Evolutionary conservation across 2,888 invertebrate genomes (phyloP).

Genomic region (Corythucha ciliata): DNA sequence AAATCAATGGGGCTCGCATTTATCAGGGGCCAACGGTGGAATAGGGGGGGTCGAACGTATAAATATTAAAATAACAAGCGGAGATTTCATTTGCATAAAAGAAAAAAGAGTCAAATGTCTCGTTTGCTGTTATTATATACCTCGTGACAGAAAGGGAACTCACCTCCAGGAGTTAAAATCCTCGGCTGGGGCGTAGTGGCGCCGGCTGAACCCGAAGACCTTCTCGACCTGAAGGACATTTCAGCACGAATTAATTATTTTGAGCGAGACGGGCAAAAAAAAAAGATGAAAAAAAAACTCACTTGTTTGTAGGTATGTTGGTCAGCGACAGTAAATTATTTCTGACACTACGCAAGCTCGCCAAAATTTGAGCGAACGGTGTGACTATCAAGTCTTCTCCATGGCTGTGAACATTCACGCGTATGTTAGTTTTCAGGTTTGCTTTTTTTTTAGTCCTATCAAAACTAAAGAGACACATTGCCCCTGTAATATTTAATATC

Average conservation of each 20-base stretch:
- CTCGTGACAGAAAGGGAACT: too few species aligned
- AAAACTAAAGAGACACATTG: too few species aligned
- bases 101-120: too few species aligned
- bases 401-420: conserved; percentile 56
- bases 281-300: conserved; percentile 46
- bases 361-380: conserved; percentile 99
- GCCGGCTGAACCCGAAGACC: conserved; percentile 64
- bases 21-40: too few species aligned
- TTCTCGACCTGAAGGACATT: conserved; percentile 55
- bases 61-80: too few species aligned
- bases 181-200: conserved; percentile 63
- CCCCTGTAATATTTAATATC: too few species aligned
- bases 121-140: too few species aligned
- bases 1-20: too few species aligned
- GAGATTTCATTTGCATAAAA: too few species aligned
- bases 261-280: not conserved
- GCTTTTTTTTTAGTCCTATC: too few species aligned
- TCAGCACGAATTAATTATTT: not conserved
- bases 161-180: conserved; percentile 66
- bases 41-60: too few species aligned
- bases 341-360: conserved; percentile 95
- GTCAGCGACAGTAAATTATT: conserved; percentile 96
- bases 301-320: conserved; percentile 82
- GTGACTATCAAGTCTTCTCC: conserved; percentile 99
- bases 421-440: not conserved